Percentiles rank a stretch among this genome's conserved stretches.
Evolutionary conservation across 1,140 invertebrate species (phyloP).

Genomic region (Pseudomyrmex cubaensis): DNA sequence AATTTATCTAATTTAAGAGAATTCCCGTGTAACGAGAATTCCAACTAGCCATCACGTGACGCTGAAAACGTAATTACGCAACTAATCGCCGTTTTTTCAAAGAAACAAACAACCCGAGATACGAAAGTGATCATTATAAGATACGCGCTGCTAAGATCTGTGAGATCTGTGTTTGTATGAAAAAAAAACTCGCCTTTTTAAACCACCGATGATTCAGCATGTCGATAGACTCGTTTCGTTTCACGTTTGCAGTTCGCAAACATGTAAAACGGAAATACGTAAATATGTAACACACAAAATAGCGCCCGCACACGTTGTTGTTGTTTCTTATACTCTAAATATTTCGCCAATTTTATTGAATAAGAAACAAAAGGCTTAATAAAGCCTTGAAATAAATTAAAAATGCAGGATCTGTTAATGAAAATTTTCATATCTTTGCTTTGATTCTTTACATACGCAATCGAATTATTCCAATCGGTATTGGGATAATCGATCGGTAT

Average conservation of each 20-base stretch:
- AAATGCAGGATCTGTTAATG: too few relatives aligned
- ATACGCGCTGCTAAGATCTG: neutral
- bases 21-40: neutral
- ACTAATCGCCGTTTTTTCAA: neutral
- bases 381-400: too few relatives aligned
- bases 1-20: neutral
- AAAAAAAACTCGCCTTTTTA: neutral
- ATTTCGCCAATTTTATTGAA: neutral
- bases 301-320: too few relatives aligned
- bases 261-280: neutral
- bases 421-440: too few relatives aligned
- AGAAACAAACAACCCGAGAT: neutral
- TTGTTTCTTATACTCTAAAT: too few relatives aligned
- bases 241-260: neutral
- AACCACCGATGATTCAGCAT: slow-evolving; percentile 35
- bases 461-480: too few relatives aligned
- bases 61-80: neutral
- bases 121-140: neutral
- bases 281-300: too few relatives aligned
- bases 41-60: too few relatives aligned
- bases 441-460: too few relatives aligned
- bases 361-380: neutral
- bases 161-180: neutral
- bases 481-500: too few relatives aligned
- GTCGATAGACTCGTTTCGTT: neutral